Evolutionary conservation across 1,140 invertebrate species (phyloP).

Genomic region (Myzus persicae): DNA sequence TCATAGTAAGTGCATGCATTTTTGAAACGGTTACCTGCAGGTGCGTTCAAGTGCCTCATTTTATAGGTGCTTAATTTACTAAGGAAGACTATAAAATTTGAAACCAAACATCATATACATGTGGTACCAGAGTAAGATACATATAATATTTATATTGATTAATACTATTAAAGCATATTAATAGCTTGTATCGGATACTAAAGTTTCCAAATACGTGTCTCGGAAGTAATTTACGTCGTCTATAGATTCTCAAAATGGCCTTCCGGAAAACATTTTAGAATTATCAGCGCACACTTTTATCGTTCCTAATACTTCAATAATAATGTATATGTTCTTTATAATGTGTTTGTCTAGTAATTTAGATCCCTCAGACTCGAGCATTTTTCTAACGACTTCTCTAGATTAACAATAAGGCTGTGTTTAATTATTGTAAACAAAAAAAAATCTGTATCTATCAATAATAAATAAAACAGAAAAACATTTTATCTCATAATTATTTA

Average conservation of each 20-base stretch:
- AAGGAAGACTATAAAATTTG: neutral
- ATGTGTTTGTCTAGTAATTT: neutral
- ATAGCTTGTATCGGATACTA: neutral
- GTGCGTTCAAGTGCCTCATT: neutral
- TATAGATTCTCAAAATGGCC: neutral
- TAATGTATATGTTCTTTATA: neutral
- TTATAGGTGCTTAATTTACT: neutral
- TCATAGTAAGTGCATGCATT: neutral
- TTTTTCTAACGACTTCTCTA: neutral
- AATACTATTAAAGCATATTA: slow-evolving; percentile 11
- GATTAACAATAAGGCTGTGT: neutral
- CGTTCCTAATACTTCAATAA: neutral
- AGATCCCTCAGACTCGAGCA: neutral
- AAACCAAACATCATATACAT: neutral
- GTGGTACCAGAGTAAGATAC: neutral
- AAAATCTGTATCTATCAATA: too few species aligned
- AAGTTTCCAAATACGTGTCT: neutral
- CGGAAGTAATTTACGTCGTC: neutral
- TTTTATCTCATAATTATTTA: too few species aligned
- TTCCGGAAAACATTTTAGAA: neutral
- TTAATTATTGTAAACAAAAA: neutral
- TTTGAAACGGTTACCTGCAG: neutral
- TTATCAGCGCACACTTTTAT: neutral
- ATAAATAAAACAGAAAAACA: too few species aligned
- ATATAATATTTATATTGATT: neutral